Evolutionary conservation across 2,888 invertebrate genomes (phyloP), one percentile per base, ranked within the genome.

Genomic region (Drosophila robusta): DNA sequence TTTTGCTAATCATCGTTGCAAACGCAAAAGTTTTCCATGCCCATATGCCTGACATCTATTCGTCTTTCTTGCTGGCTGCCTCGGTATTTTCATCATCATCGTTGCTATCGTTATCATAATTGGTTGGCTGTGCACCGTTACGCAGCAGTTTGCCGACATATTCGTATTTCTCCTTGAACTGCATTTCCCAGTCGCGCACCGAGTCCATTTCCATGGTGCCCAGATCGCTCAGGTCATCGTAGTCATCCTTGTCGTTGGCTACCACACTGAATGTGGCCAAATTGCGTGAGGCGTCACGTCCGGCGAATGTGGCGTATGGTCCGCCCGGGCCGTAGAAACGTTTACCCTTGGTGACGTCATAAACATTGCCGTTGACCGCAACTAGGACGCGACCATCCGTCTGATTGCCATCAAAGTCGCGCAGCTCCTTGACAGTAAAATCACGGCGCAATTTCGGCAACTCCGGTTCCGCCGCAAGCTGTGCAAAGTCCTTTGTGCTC

Each of bases 271-370:
- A 99, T 71, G 97, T 98, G 41, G 98, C 99, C 56, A 99, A 93
- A 39, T 98, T 98, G 91, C 99, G 94, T 5, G 98, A 98, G 49
- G 98, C 99, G 94, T 99, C 99, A 80, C 96, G 95, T 6, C 99
- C 99, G 75, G 97, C 99, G 93, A 99, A 98, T 22, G 97, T 95
- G 61, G 97, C 95, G 93, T 99, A 99, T 32, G 98, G 98, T 61
- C 98, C 98, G 90, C 98, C 98, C 93, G 98, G 98, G 22, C 98
- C 98, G 93, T 99, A 99, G 92, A 98, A 98, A 74, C 95, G 94
- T 90, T 96, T 96, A 66, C 98, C 98, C 90, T 95, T 95, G 42
- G 98, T 98, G 77, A 96, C 98, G 93, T 99, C 99, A 93, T 97
- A 99, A 54, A 99, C 96, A 93, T 95, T 97, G 26, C 98, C 98